phyloP scores from a whole-genome alignment of 2,113 vertebrate genomes.

The Phaethon lepturus region DNA sequence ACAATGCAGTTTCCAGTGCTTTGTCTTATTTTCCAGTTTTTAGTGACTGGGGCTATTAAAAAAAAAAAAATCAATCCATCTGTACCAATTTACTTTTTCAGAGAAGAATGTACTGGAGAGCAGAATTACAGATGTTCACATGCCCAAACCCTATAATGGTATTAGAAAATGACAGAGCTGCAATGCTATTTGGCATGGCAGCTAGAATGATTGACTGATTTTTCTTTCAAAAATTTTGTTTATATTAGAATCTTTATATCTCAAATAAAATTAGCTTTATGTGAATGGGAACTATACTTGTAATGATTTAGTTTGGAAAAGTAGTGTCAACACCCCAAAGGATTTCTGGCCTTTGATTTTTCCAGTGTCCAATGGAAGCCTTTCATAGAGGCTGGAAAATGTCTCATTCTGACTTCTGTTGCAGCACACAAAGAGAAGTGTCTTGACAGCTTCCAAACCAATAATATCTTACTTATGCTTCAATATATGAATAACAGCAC shows the following conservation, averaged over 20 bases:
- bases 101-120: background rate
- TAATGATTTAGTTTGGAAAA: slow-evolving; percentile 43
- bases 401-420: slow-evolving; percentile 13
- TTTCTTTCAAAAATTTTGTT: background rate
- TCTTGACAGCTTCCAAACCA: slow-evolving; percentile 57
- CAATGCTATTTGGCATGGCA: background rate
- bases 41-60: background rate
- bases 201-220: background rate
- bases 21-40: slow-evolving; percentile 4
- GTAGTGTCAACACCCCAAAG: slow-evolving; percentile 8
- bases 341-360: slow-evolving; percentile 46
- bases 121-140: background rate
- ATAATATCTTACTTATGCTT: slow-evolving; percentile 64
- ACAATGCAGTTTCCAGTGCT: background rate
- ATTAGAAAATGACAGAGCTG: background rate
- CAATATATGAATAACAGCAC: slow-evolving; percentile 38
- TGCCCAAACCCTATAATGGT: background rate
- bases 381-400: background rate
- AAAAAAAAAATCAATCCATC: background rate
- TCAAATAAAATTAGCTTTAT: slow-evolving; percentile 47
- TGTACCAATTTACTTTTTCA: background rate
- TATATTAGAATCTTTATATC: slow-evolving; percentile 31
- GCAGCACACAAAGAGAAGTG: background rate
- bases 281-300: background rate
- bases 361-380: slow-evolving; percentile 1